A percentile compares a stretch with the other conserved stretches of the same genome.
Conservation (phyloP, 2,888 invertebrate species). For the Eremobia ochroleuca region DNA sequence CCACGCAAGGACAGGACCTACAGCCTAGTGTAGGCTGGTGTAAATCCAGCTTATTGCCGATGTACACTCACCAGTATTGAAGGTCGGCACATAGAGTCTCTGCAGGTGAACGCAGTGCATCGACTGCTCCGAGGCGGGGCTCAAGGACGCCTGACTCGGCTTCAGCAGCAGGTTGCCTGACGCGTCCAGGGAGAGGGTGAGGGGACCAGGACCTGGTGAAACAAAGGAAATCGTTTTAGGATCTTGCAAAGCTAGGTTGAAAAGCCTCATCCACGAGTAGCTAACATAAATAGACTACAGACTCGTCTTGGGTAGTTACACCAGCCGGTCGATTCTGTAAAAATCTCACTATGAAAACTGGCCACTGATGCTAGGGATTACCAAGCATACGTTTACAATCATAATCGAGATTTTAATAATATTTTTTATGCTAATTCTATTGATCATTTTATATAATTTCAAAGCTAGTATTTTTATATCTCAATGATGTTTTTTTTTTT, state of each 20-base stretch:
- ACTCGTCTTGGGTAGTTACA: background rate
- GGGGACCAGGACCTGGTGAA: slow-evolving; percentile 69
- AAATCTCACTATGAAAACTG: no score
- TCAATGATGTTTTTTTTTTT: no score
- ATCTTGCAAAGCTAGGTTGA: background rate
- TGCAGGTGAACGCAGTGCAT: slow-evolving; percentile 88
- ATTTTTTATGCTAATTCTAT: no score
- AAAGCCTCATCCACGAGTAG: background rate
- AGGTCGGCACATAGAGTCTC: slow-evolving; percentile 84
- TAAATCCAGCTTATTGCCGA: background rate
- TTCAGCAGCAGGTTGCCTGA: slow-evolving; percentile 87
- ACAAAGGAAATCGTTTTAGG: background rate
- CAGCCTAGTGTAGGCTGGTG: background rate
- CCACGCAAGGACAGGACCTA: background rate
- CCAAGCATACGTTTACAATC: no score
- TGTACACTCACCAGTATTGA: slow-evolving; percentile 76
- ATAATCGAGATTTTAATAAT: no score
- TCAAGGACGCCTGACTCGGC: slow-evolving; percentile 81
- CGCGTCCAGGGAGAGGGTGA: slow-evolving; percentile 87
- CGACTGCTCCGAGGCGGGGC: slow-evolving; percentile 73
- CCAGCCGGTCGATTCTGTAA: no score
- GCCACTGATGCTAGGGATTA: no score
- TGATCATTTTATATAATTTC: no score
- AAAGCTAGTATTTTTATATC: no score
- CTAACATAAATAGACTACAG: background rate